A percentile compares a stretch with the other conserved stretches of the same genome.
phyloP scores from a whole-genome alignment of 2,113 vertebrate genomes.

The Erythrolamprus reginae region DNA sequence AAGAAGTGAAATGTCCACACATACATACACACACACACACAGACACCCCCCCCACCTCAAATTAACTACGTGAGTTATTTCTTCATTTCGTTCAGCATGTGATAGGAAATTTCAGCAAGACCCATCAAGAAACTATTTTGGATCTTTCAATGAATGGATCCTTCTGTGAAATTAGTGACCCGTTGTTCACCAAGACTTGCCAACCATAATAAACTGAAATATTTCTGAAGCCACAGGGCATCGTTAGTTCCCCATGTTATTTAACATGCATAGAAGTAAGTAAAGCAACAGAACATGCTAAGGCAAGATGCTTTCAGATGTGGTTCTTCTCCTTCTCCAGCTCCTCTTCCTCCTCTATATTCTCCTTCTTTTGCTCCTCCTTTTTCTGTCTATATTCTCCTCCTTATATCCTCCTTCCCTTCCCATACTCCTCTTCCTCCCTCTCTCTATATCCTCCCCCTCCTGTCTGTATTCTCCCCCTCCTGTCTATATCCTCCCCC shows the following conservation, averaged over 20 bases:
- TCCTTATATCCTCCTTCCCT: too few species aligned
- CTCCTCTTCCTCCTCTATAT: not conserved
- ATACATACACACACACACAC: too few species aligned
- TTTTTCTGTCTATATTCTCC: too few species aligned
- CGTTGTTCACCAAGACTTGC: not conserved
- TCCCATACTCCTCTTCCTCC: too few species aligned
- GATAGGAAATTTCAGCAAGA: not conserved
- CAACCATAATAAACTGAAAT: not conserved
- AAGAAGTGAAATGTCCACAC: too few species aligned
- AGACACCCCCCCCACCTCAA: not conserved
- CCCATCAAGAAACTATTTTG: not conserved
- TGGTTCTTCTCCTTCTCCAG: too few species aligned
- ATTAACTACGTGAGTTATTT: not conserved
- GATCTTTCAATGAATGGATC: not conserved
- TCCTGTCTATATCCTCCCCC: too few species aligned
- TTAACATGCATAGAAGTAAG: not conserved
- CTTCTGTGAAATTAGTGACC: not conserved
- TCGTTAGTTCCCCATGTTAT: not conserved
- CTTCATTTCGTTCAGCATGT: not conserved
- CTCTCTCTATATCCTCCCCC: too few species aligned
- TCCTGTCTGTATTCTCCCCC: too few species aligned
- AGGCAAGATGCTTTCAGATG: not conserved
- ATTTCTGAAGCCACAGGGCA: not conserved
- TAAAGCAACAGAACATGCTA: not conserved
- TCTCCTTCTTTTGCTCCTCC: not conserved